Base-by-base conservation (phyloP, 2,888 invertebrate species). In the Belgica antarctica region DNA sequence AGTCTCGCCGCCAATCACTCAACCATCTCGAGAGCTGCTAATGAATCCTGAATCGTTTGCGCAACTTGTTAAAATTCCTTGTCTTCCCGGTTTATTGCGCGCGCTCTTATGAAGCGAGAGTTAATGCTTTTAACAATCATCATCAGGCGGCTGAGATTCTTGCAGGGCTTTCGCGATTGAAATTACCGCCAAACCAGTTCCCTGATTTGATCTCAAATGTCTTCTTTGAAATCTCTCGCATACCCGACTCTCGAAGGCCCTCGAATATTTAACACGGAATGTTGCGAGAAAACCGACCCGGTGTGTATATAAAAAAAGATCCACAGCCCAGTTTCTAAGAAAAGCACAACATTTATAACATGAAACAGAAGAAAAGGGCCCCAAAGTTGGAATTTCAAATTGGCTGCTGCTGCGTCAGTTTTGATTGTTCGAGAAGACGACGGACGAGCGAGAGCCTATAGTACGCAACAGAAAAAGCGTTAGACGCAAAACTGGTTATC, bases 401-500 rank as follows among this genome's bases (percentile, higher is more conserved):
- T 31, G 34, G 19, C 57, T 68, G 41, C 15, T 68, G 63, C 34
- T 15, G 57, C 34, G 52, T n/a, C 25, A n/a, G n/a, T n/a, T n/a
- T n/a, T n/a, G n/a, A 34, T 31, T 57, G 31, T 34, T 28, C 41
- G 31, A n/a, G n/a, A n/a, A n/a, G n/a, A n/a, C n/a, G n/a, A n/a
- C n/a, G n/a, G n/a, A n/a, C n/a, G n/a, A n/a, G n/a, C 25, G 22
- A 5, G 19, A 46, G 12, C n/a, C 52, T 57, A 22, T 68, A 28
- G 41, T 63, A 62, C 63, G 63, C 63, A 66, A 63, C n/a, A n/a
- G n/a, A n/a, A n/a, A 24, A 63, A 24, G 36, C 63, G 19, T n/a
- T 36, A 19, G 24, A 41, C 68, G 46, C 19, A 52, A 31, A 68
- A 68, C 68, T 68, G 68, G 68, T 68, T 68, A 68, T 68, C 68